Evolutionary conservation across 2,888 invertebrate genomes (phyloP).

Genomic region (Nemotelus nigrinus): DNA sequence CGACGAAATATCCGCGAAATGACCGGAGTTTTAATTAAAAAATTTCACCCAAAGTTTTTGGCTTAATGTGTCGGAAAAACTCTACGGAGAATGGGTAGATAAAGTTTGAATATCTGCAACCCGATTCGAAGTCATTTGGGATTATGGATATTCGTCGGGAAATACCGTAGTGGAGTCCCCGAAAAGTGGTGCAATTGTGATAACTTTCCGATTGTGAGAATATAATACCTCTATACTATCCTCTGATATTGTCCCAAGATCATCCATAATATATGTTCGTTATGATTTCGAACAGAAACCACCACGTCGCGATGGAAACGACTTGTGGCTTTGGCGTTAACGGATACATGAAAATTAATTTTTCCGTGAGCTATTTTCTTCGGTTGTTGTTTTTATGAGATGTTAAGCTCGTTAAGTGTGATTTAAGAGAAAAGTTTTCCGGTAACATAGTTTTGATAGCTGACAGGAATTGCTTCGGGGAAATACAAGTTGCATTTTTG

Average conservation of each 20-base stretch:
- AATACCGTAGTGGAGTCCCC: not conserved
- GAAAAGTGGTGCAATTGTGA: not conserved
- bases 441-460: not conserved
- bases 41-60: constrained; percentile 15
- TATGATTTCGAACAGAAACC: constrained; percentile 6
- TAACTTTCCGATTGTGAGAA: not conserved
- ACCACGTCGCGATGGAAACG: too few relatives aligned
- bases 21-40: constrained; percentile 35
- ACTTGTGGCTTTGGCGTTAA: not conserved
- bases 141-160: too few relatives aligned
- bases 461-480: constrained; percentile 12
- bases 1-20: constrained; percentile 15
- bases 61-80: constrained; percentile 7
- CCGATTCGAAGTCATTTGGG: too few relatives aligned
- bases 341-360: constrained; percentile 40
- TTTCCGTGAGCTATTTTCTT: constrained; percentile 22
- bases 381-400: constrained; percentile 20
- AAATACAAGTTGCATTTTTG: not conserved
- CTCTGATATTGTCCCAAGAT: too few relatives aligned
- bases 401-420: constrained; percentile 33
- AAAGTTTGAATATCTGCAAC: not conserved
- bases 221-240: too few relatives aligned
- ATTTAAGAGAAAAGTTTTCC: constrained; percentile 34
- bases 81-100: constrained; percentile 8
- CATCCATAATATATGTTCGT: constrained; percentile 1